Conservation (phyloP, 2,113 vertebrate genomes). For the Urocitellus parryii region DNA sequence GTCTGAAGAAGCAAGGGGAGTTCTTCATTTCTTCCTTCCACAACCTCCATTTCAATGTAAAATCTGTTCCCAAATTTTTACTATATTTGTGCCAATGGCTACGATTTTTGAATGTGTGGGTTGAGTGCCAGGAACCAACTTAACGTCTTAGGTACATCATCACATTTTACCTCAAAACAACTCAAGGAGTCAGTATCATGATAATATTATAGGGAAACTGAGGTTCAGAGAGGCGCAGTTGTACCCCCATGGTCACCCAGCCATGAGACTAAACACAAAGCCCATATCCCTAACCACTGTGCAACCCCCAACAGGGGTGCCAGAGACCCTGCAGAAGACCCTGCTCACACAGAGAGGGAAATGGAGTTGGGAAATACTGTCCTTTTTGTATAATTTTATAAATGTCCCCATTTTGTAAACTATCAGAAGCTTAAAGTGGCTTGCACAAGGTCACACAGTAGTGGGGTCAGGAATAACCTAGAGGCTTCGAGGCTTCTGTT, state of each 20-base stretch:
- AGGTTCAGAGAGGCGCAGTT: not conserved
- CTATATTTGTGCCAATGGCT: not conserved
- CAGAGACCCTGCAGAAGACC: not conserved
- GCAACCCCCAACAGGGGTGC: not conserved
- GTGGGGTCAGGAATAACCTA: not conserved
- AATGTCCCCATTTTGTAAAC: not conserved
- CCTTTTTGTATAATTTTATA: not conserved
- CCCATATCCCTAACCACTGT: not conserved
- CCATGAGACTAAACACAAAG: not conserved
- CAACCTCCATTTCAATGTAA: not conserved
- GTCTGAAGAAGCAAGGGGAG: not conserved
- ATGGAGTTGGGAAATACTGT: not conserved
- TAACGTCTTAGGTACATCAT: not conserved
- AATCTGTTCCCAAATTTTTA: not conserved
- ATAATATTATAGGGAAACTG: not conserved
- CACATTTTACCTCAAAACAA: not conserved
- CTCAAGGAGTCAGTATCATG: not conserved
- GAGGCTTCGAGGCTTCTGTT: not conserved
- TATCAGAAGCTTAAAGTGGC: not conserved
- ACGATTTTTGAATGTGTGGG: not conserved
- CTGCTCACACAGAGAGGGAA: not conserved
- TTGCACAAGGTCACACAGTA: not conserved
- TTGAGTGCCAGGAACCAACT: not conserved
- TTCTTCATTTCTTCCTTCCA: not conserved
- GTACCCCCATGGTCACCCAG: not conserved